Evolutionary conservation across 2,888 invertebrate species (phyloP).

Genomic region (Cabera pusaria): DNA sequence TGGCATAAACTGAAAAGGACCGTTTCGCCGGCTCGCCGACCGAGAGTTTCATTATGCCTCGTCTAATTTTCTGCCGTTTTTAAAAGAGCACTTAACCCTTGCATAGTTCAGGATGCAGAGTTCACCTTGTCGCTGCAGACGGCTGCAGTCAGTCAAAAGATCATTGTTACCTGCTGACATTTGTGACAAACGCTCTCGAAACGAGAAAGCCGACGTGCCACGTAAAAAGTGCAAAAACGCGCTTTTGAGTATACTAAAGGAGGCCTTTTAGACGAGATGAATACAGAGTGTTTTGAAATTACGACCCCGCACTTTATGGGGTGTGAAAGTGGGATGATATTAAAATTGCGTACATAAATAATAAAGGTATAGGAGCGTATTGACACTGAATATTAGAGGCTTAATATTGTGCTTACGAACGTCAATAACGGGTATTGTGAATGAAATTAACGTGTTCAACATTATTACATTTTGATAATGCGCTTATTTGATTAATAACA

Average conservation of each 20-base stretch:
- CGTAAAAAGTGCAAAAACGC: slow-evolving; percentile 47
- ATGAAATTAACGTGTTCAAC: slow-evolving; percentile 16
- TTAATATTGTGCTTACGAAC: slow-evolving; percentile 19
- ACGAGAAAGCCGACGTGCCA: slow-evolving; percentile 39
- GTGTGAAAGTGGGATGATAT: slow-evolving; percentile 50
- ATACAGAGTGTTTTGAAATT: slow-evolving; percentile 59
- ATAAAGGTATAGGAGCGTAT: slow-evolving; percentile 26
- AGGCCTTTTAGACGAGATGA: slow-evolving; percentile 54
- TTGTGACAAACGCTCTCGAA: slow-evolving; percentile 59
- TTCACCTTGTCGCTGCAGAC: slow-evolving; percentile 38
- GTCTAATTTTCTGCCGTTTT: slow-evolving; percentile 59
- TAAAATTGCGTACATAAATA: slow-evolving; percentile 35
- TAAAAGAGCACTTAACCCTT: slow-evolving; percentile 50
- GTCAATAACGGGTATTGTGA: slow-evolving; percentile 18
- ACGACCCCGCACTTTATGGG: slow-evolving; percentile 51
- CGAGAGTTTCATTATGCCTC: slow-evolving; percentile 40
- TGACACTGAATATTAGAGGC: slow-evolving; percentile 25
- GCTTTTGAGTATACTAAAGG: slow-evolving; percentile 37
- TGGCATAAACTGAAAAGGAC: slow-evolving; percentile 29
- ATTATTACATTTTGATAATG: slow-evolving; percentile 8
- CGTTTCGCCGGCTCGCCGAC: slow-evolving; percentile 23
- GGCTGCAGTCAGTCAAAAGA: slow-evolving; percentile 62
- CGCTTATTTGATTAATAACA: slow-evolving; percentile 13
- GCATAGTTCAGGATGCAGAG: slow-evolving; percentile 36
- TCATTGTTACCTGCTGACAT: slow-evolving; percentile 61